These are phyloP conservation scores for Hypsopygia costalis DNA, from an alignment of 2,888 invertebrate species.

Conservation along the genomic window DNA sequence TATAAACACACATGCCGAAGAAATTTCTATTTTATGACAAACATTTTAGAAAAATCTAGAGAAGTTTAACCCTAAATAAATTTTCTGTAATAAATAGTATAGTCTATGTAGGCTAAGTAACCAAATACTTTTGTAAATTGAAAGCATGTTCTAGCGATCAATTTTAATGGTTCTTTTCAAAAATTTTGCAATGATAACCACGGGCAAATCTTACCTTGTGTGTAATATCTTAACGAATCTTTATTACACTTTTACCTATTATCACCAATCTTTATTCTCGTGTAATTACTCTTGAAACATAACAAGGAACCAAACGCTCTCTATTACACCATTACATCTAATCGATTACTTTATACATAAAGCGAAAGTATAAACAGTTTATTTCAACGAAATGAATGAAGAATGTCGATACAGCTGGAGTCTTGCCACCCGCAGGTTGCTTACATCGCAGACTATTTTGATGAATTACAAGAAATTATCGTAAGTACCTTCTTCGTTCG, in stretches of 20 bases:
- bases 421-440: constrained; percentile 54
- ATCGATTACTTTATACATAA: constrained; percentile 8
- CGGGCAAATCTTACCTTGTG: not conserved
- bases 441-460: constrained; percentile 49
- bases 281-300: constrained; percentile 2
- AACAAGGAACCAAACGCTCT: not conserved
- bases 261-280: not conserved
- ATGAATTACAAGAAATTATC: constrained; percentile 68
- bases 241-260: not conserved
- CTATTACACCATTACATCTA: constrained; percentile 1
- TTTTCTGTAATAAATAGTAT: no score
- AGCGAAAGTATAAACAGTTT: constrained; percentile 23
- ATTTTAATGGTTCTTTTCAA: no score
- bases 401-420: constrained; percentile 41
- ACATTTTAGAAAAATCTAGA: no score
- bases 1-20: no score
- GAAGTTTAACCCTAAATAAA: no score
- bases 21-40: no score
- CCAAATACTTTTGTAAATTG: no score
- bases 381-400: constrained; percentile 35
- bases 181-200: not conserved
- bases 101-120: no score
- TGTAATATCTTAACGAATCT: not conserved
- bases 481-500: constrained; percentile 53
- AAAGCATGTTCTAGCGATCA: no score